A percentile compares a stretch with the other conserved stretches of the same genome.
Evolutionary conservation across 2,797 vertebrate species (phyloP).

Genomic region (Mormyrops boulengeri): DNA sequence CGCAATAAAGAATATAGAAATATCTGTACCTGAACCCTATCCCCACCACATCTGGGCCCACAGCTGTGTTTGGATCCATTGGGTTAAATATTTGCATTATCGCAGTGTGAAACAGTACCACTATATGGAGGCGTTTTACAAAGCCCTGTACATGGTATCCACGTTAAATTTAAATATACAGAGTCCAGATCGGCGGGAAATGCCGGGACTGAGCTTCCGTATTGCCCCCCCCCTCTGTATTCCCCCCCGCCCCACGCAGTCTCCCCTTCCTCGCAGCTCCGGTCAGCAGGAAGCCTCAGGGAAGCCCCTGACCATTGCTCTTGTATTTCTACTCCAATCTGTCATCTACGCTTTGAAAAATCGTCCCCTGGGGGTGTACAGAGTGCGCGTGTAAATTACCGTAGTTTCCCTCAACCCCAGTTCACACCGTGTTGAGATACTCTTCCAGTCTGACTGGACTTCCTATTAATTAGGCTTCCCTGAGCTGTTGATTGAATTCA

Average conservation of each 20-base stretch:
- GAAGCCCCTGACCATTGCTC: not conserved
- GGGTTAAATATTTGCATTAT: slow-evolving; percentile 26
- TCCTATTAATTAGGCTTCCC: not conserved
- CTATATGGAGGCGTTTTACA: not conserved
- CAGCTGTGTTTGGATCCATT: slow-evolving; percentile 23
- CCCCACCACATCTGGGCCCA: not conserved
- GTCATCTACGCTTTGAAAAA: slow-evolving; percentile 40
- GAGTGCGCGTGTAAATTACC: not conserved
- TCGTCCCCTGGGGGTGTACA: slow-evolving; percentile 30
- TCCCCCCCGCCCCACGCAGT: no score
- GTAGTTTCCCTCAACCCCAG: not conserved
- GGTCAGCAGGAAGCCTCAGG: not conserved
- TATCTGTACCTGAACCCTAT: not conserved
- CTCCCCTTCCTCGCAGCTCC: not conserved
- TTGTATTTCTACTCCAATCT: slow-evolving; percentile 22
- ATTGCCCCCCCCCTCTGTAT: not conserved
- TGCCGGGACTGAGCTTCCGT: not conserved
- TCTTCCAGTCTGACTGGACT: not conserved
- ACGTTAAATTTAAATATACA: slow-evolving; percentile 2
- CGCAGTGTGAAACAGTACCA: slow-evolving; percentile 8
- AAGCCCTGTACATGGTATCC: not conserved
- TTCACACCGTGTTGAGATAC: not conserved
- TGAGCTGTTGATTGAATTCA: not conserved
- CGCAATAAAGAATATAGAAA: slow-evolving; percentile 7
- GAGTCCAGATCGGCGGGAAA: not conserved